Base-by-base conservation (phyloP, 2,888 invertebrate species). In the Ophioninae sp. region DNA sequence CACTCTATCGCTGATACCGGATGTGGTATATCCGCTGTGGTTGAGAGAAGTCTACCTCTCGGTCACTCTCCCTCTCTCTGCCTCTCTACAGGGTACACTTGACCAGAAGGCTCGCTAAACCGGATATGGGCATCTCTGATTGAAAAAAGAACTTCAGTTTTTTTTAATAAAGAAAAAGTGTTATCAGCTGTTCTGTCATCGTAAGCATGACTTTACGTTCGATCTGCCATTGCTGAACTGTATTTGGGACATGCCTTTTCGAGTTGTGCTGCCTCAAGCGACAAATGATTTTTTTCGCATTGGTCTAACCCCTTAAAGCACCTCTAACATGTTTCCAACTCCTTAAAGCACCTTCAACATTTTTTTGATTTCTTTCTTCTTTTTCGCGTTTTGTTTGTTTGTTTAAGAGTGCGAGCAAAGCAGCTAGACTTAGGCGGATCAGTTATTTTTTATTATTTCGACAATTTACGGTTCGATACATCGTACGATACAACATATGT, bases 381-480 rank as follows among this genome's bases (percentile, higher is more conserved):
- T 72, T 41, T 72, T 56, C 17, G 17, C 6, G 65, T 65, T 51
- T 58, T 59, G 20, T 74, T 74, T 22, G 10, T 58, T 75, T 56
- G 9, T 72, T 83, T 63, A 63, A 77, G 81, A 51, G 39, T 23
- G 5, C 1, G 79, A 81, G 78, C 75, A 59, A 71, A 78, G 58
- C 37, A 51, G 64, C 44, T 37, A 59, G 58, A 44, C 23, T 41
- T 39, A 41, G 22, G 13, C 59, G 59, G 39, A 37, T 51, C 23
- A 17, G 10, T 63, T 30, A 30, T 30, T 30, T n/a, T 64, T 84
- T 74, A 78, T 44, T 41, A 20, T 44, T 68, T 22, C 39, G 59
- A 68, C 85, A 78, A 84, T 87, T 88, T 88, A 23, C 58, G 17
- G 87, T 88, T 89, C 89, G 86, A 90, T 89, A 87, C 87, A 73